phyloP scores from a whole-genome alignment of 1,140 invertebrate species.

The Brachionus paranguensis region DNA sequence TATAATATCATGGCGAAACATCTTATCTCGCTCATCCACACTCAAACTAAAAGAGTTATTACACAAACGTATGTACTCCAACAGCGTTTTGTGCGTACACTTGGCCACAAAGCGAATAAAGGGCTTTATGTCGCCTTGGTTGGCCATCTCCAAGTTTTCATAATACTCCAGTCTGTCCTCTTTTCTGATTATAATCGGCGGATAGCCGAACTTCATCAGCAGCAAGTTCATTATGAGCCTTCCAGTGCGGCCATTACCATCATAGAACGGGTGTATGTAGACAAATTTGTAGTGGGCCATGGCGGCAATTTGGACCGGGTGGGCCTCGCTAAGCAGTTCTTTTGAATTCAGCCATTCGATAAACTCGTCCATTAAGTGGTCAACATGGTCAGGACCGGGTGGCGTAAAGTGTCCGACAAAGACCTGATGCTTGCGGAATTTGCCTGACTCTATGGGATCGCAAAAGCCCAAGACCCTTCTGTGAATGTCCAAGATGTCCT shows the following conservation, averaged over 20 bases:
- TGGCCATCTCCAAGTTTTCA: conserved; percentile 76
- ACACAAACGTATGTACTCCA: conserved; percentile 64
- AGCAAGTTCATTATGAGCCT: conserved; percentile 90
- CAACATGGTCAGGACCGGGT: conserved; percentile 72
- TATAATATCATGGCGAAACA: conserved; percentile 4
- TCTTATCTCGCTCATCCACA: not conserved
- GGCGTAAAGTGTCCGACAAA: conserved; percentile 86
- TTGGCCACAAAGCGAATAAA: conserved; percentile 74
- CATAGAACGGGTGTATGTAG: conserved; percentile 71
- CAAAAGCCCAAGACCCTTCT: conserved; percentile 84
- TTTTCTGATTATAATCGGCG: conserved; percentile 87
- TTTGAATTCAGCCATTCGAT: conserved; percentile 80
- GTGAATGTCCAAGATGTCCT: conserved; percentile 88
- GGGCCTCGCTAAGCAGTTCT: conserved; percentile 67
- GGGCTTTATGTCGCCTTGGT: conserved; percentile 68
- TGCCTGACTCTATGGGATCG: conserved; percentile 59
- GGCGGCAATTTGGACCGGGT: conserved; percentile 71
- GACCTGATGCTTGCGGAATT: conserved; percentile 61
- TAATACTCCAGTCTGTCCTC: conserved; percentile 73
- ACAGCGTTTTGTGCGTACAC: conserved; percentile 84
- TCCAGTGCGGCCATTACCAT: conserved; percentile 87
- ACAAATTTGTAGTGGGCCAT: conserved; percentile 92
- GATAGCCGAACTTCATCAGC: conserved; percentile 93
- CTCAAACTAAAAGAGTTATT: conserved; percentile 28
- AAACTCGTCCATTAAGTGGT: conserved; percentile 76